phyloP scores from a whole-genome alignment of 2,888 invertebrate genomes.

The Oxycera nigricornis region DNA sequence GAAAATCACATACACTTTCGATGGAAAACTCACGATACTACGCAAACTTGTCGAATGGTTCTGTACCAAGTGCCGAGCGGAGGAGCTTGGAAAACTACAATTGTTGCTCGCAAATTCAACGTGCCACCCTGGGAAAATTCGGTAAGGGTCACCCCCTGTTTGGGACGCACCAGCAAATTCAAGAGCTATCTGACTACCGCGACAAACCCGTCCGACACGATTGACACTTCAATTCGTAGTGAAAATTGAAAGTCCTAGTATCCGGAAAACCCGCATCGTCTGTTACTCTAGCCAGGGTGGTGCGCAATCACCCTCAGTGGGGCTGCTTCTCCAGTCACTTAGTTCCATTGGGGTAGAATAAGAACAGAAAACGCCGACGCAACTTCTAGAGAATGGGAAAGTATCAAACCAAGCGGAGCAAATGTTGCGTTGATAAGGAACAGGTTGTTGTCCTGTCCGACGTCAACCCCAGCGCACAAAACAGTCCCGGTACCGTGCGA shows the following conservation, averaged over 20 bases:
- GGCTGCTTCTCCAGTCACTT: conserved; percentile 6
- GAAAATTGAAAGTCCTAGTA: conserved; percentile 49
- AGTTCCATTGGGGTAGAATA: neutral
- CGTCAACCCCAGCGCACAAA: neutral
- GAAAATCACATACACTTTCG: neutral
- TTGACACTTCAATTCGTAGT: conserved; percentile 54
- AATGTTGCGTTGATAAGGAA: neutral
- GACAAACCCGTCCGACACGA: conserved; percentile 51
- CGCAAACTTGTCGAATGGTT: neutral
- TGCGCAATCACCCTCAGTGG: neutral
- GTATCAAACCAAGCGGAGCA: neutral
- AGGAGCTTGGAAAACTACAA: conserved; percentile 15
- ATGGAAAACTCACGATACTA: neutral
- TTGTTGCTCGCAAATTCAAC: conserved; percentile 7
- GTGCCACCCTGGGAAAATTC: neutral
- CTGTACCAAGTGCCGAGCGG: neutral
- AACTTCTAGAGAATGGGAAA: neutral
- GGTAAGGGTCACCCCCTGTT: conserved; percentile 3
- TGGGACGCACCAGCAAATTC: conserved; percentile 10
- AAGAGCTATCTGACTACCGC: neutral
- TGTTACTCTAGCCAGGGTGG: neutral
- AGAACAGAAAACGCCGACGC: conserved; percentile 30
- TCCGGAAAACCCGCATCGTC: conserved; percentile 34
- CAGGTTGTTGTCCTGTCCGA: conserved; percentile 25
- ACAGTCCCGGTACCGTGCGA: neutral